Conservation (phyloP, 2,888 invertebrate species). For the Stenichneumon culpator region DNA sequence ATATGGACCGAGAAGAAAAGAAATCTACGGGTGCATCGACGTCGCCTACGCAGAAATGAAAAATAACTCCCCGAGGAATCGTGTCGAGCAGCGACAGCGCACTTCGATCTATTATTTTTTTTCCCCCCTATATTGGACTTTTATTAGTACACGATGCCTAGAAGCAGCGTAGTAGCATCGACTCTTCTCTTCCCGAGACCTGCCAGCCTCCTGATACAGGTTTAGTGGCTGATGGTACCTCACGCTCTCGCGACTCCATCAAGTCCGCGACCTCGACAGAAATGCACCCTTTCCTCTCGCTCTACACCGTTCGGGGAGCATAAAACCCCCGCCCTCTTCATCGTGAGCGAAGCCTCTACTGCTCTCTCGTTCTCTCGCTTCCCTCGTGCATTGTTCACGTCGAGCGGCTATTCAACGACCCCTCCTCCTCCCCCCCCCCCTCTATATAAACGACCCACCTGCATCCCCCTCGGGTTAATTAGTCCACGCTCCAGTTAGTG, state of each 20-base stretch:
- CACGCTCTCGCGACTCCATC: constrained; percentile 38
- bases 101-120: constrained; percentile 23
- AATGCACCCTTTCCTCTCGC: constrained; percentile 39
- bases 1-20: neutral
- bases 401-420: constrained; percentile 68
- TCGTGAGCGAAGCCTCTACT: constrained; percentile 45
- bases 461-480: constrained; percentile 78
- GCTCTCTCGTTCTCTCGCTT: constrained; percentile 35
- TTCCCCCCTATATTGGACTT: constrained; percentile 23
- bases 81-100: constrained; percentile 29
- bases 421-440: constrained; percentile 25
- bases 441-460: constrained; percentile 20
- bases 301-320: neutral
- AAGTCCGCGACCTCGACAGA: constrained; percentile 51
- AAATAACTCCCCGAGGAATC: constrained; percentile 14
- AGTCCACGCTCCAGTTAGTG: constrained; percentile 82
- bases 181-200: constrained; percentile 24
- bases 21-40: neutral
- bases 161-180: constrained; percentile 36
- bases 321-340: constrained; percentile 7
- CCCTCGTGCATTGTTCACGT: constrained; percentile 69
- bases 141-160: constrained; percentile 9
- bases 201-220: constrained; percentile 24
- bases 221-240: constrained; percentile 21
- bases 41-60: neutral